Evolutionary conservation across 2,888 invertebrate genomes (phyloP), one percentile per base, ranked within the genome.

Genomic region (Diogma glabrata): DNA sequence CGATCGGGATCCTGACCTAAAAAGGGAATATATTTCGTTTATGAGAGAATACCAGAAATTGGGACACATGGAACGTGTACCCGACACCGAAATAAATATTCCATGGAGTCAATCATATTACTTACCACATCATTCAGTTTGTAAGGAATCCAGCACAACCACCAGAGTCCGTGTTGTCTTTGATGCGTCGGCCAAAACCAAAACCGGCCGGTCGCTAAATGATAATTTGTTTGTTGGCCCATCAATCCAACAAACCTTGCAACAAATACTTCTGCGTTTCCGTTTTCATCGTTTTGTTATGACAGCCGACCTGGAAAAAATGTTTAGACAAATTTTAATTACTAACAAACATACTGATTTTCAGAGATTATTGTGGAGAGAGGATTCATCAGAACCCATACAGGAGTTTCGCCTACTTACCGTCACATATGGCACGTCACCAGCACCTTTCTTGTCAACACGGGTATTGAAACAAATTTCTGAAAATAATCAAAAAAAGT

Each of bases 401-500:
- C 33, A 33, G 12, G 33, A 33, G 33, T 33, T 33, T 16, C 33
- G 33, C 12, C 14, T 10, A 33, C 33, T 33, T 5, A 33, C 33
- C 33, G 33, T 33, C 33, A 33, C 7, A n/a, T n/a, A n/a, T n/a
- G n/a, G n/a, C n/a, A n/a, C n/a, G n/a, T n/a, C n/a, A n/a, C n/a
- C n/a, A n/a, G n/a, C n/a, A n/a, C n/a, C n/a, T n/a, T n/a, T n/a
- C n/a, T n/a, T n/a, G n/a, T n/a, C n/a, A n/a, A n/a, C n/a, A n/a
- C n/a, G n/a, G n/a, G 36, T 36, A 36, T n/a, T 14, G 36, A 16
- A 36, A 7, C 6, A n/a, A n/a, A 14, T 36, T 36, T 56, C 58
- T 8, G 55, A 57, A 6, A 51, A 56, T 53, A 22, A 60, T 55
- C 49, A 57, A 53, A 14, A 53, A 22, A 47, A 57, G 54, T 53